These are phyloP conservation scores for Ypsolopha sequella DNA, from an alignment of 2,888 invertebrate species.

Conservation along the genomic window DNA sequence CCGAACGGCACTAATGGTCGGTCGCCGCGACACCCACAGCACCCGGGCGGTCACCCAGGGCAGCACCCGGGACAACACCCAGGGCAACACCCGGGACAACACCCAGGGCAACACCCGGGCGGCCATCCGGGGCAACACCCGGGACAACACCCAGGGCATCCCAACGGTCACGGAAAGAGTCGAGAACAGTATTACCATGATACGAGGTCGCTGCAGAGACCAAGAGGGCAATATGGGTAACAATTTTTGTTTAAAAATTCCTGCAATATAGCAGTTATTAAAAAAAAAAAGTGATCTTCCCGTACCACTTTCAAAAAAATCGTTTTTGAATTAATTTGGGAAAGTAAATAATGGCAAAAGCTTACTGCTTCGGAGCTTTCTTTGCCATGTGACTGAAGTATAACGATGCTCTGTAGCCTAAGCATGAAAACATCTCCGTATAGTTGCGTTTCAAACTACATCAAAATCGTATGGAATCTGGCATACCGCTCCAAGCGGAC, in stretches of 20 bases:
- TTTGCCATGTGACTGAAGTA: too few relatives aligned
- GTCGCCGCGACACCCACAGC: neutral
- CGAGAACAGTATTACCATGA: conserved; percentile 63
- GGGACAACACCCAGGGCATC: conserved; percentile 10
- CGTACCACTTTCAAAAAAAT: too few relatives aligned
- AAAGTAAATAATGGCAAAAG: too few relatives aligned
- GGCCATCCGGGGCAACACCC: conserved; percentile 18
- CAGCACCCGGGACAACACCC: neutral
- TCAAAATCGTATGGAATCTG: too few relatives aligned
- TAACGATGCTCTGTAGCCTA: too few relatives aligned
- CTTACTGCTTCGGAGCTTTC: too few relatives aligned
- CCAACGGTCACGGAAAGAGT: conserved; percentile 26
- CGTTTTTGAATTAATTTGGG: too few relatives aligned
- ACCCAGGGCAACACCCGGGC: neutral
- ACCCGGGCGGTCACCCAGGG: neutral
- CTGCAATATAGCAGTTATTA: too few relatives aligned
- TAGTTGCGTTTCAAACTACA: too few relatives aligned
- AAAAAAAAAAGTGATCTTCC: too few relatives aligned
- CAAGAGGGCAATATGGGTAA: conserved; percentile 53
- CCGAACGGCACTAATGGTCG: neutral
- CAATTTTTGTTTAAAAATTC: conserved; percentile 8
- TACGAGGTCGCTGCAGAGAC: conserved; percentile 74
- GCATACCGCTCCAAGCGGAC: too few relatives aligned
- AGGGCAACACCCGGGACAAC: neutral
- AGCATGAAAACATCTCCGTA: too few relatives aligned